Conservation (phyloP, 2,888 invertebrate species). For the Agonum fuliginosum region DNA sequence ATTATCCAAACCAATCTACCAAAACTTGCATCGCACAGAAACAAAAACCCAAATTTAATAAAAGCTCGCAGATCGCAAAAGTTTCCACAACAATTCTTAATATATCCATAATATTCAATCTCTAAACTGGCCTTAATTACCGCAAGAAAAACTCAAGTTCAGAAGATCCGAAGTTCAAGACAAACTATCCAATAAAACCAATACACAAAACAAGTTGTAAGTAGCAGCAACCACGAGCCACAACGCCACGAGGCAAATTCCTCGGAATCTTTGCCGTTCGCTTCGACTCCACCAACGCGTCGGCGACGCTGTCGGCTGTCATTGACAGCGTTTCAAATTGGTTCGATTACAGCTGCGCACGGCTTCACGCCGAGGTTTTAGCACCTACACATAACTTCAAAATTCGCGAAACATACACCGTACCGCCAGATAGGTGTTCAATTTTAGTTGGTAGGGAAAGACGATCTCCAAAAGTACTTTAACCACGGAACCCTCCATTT, state of each 20-base stretch:
- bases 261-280: neutral
- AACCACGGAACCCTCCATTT: no score
- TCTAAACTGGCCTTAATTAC: neutral
- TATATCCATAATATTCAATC: neutral
- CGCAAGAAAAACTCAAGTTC: neutral
- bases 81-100: slow-evolving; percentile 1
- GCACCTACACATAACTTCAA: slow-evolving; percentile 34
- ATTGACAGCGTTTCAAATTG: slow-evolving; percentile 57
- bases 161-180: slow-evolving; percentile 2
- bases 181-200: slow-evolving; percentile 45
- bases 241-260: slow-evolving; percentile 17
- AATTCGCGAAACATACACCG: slow-evolving; percentile 49
- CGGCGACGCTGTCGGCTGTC: no score
- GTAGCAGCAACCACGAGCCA: slow-evolving; percentile 29
- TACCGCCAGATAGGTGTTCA: no score
- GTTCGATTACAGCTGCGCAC: slow-evolving; percentile 53
- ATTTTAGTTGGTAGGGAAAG: no score
- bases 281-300: neutral
- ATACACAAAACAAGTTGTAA: slow-evolving; percentile 36
- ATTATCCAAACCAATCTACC: neutral
- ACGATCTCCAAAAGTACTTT: no score
- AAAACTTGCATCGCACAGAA: neutral
- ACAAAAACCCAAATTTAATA: neutral
- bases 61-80: neutral
- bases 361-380: slow-evolving; percentile 33